Conservation (phyloP, 2,888 invertebrate genomes). For the Zhuqinia jingwanae region DNA sequence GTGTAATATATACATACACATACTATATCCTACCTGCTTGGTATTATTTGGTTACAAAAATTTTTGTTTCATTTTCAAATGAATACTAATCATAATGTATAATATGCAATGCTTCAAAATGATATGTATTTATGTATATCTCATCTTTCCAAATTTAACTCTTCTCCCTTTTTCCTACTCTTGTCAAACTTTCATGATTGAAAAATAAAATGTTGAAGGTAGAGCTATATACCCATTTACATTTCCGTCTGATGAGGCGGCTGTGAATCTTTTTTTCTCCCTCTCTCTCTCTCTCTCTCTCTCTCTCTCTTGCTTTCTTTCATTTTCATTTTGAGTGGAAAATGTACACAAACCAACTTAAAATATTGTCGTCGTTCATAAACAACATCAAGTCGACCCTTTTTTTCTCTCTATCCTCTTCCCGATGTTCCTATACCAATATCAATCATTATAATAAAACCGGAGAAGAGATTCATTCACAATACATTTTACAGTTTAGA, state of each 20-base stretch:
- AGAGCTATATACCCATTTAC: no score
- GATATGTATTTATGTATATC: conserved; percentile 1
- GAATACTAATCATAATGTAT: not conserved
- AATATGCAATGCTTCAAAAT: not conserved
- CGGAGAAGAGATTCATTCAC: conserved; percentile 4
- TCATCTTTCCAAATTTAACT: conserved; percentile 46
- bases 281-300: no score
- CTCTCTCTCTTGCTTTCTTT: no score
- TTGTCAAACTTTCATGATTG: not conserved
- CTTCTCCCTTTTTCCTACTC: conserved; percentile 8
- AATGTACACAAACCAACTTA: conserved; percentile 9
- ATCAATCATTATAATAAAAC: no score
- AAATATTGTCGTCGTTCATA: conserved; percentile 13
- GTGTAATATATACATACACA: no score
- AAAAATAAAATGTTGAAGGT: no score
- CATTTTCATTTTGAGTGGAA: not conserved
- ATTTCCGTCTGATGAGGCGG: no score
- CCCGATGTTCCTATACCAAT: no score
- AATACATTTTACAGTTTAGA: conserved; percentile 51
- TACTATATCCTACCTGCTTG: no score
- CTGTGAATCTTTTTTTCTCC: conserved; percentile 23
- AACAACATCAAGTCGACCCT: conserved; percentile 41
- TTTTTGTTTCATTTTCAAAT: conserved; percentile 50
- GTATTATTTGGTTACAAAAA: conserved; percentile 16
- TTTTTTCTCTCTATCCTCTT: no score